A percentile compares a stretch with the other conserved stretches of the same genome.
These are phyloP conservation scores for Tolmerus cingulatus DNA, from an alignment of 2,888 invertebrate genomes.

Conservation along the genomic window DNA sequence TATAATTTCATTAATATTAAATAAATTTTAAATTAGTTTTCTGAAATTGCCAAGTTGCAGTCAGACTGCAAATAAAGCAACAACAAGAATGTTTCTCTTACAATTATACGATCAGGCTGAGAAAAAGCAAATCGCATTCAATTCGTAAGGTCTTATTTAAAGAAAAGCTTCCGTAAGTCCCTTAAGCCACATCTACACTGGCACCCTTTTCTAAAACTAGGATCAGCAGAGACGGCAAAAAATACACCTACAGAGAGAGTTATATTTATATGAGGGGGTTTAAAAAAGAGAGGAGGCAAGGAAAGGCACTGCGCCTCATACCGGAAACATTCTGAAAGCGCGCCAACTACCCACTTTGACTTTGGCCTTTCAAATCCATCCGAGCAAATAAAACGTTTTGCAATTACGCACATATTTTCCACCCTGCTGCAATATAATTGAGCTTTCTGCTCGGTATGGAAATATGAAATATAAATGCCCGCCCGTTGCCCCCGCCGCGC, in stretches of 20 bases:
- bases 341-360: neutral
- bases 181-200: neutral
- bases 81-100: neutral
- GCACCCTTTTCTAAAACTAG: neutral
- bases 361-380: neutral
- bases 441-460: neutral
- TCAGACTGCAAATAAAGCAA: too few relatives aligned
- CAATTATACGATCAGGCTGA: neutral
- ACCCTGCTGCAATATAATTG: slow-evolving; percentile 8
- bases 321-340: neutral
- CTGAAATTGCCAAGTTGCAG: too few relatives aligned
- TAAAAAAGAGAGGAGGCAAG: neutral
- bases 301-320: neutral
- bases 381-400: slow-evolving; percentile 1
- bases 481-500: neutral
- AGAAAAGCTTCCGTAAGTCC: neutral
- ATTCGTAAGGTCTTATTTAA: neutral
- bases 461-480: neutral
- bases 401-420: slow-evolving; percentile 11
- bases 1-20: too few relatives aligned
- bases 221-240: neutral
- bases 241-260: neutral
- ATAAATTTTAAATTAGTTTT: too few relatives aligned
- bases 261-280: neutral
- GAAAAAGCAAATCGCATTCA: neutral